phyloP scores from a whole-genome alignment of 2,113 vertebrate genomes.

The Saccopteryx bilineata region DNA sequence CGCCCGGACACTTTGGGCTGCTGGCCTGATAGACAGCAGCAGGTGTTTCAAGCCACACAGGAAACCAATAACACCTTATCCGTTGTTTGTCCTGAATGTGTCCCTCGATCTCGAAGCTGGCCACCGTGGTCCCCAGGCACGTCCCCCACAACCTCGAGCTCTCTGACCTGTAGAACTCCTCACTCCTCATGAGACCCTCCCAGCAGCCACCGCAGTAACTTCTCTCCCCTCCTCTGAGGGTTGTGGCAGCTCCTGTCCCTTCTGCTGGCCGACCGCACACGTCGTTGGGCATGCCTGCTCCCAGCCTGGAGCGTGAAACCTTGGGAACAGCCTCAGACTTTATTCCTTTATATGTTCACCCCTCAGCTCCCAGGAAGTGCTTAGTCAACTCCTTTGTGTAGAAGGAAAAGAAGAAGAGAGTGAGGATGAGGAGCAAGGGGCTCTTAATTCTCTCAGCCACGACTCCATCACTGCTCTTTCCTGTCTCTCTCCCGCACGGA shows the following conservation, averaged over 20 bases:
- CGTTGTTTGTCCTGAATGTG: neutral
- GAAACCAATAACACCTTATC: neutral
- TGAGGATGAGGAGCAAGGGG: rapidly evolving
- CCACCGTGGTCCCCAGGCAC: neutral
- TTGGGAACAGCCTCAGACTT: neutral
- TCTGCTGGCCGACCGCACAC: too few species aligned
- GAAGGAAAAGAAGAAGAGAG: neutral
- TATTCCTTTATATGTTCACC: neutral
- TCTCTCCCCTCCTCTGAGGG: neutral
- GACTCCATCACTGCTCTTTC: neutral
- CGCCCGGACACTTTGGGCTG: neutral
- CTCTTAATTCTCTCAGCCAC: too few species aligned
- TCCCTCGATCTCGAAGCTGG: neutral
- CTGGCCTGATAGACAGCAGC: neutral
- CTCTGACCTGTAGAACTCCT: neutral
- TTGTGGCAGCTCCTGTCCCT: neutral
- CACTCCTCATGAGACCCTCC: neutral
- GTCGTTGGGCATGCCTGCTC: neutral
- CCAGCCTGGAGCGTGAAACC: neutral
- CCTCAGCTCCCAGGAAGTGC: neutral
- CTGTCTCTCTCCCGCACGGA: neutral
- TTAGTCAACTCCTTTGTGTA: neutral
- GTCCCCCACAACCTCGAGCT: neutral
- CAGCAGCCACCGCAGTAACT: too few species aligned
- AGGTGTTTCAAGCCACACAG: neutral